Evolutionary conservation across 2,888 invertebrate species (phyloP).

Genomic region (Eueremaeus valkanovi): DNA sequence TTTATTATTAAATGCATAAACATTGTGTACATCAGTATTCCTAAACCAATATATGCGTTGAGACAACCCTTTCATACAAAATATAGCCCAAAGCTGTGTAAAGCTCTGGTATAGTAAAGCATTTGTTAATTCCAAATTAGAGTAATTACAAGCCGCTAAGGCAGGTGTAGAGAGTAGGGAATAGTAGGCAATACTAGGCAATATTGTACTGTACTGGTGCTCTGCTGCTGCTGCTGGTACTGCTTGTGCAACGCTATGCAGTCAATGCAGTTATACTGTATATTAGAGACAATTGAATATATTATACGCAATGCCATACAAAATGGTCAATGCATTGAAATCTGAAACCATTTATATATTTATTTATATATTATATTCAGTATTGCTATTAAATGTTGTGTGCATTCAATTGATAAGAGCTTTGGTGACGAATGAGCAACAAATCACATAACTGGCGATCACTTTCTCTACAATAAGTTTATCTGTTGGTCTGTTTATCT

Average conservation of each 20-base stretch:
- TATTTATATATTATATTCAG: neutral
- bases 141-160: slow-evolving; percentile 31
- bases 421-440: slow-evolving; percentile 24
- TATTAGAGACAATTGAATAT: slow-evolving; percentile 25
- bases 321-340: neutral
- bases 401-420: slow-evolving; percentile 36
- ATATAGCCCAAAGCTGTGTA: slow-evolving; percentile 23
- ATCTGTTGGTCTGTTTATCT: neutral
- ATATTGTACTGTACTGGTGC: neutral
- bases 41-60: slow-evolving; percentile 5
- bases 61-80: slow-evolving; percentile 10
- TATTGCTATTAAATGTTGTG: slow-evolving; percentile 21
- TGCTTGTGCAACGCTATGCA: too few relatives aligned
- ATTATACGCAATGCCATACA: neutral
- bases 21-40: slow-evolving; percentile 3
- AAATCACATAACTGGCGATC: slow-evolving; percentile 22
- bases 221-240: too few relatives aligned
- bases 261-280: neutral
- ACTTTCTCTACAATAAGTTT: slow-evolving; percentile 12
- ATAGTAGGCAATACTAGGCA: neutral
- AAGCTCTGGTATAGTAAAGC: slow-evolving; percentile 6
- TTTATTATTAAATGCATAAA: slow-evolving; percentile 33
- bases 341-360: slow-evolving; percentile 7
- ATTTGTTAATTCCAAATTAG: slow-evolving; percentile 33
- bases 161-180: neutral